Evolutionary conservation across 2,888 invertebrate genomes (phyloP).

Genomic region (Thera obeliscata): DNA sequence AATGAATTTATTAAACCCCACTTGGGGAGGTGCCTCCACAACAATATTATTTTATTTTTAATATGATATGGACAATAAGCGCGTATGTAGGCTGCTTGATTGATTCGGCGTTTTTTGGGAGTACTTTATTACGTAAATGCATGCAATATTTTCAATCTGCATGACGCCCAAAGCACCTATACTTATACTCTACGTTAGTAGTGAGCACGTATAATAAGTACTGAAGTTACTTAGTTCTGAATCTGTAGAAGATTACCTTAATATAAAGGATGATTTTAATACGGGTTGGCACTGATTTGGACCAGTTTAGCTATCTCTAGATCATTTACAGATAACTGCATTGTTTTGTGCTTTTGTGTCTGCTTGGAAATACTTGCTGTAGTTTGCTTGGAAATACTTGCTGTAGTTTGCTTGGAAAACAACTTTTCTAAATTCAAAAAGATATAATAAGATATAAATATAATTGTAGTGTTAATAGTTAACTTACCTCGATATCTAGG

Average conservation of each 20-base stretch:
- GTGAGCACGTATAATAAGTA: not conserved
- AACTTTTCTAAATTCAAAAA: too few relatives aligned
- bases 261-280: too few relatives aligned
- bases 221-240: too few relatives aligned
- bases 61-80: conserved; percentile 53
- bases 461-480: not conserved
- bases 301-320: too few relatives aligned
- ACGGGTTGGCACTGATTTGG: too few relatives aligned
- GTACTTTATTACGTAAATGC: conserved; percentile 28
- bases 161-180: not conserved
- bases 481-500: conserved; percentile 23
- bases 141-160: conserved; percentile 19
- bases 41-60: conserved; percentile 73
- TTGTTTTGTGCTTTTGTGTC: too few relatives aligned
- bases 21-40: conserved; percentile 52
- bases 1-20: conserved; percentile 79
- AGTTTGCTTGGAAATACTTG: too few relatives aligned
- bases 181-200: not conserved
- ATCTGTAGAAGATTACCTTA: not conserved
- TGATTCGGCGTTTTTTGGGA: conserved; percentile 37
- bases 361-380: too few relatives aligned
- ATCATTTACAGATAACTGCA: too few relatives aligned
- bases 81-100: conserved; percentile 39
- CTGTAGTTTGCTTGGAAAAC: too few relatives aligned
- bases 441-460: not conserved